These are phyloP conservation scores for Dolichomitus sp. DNA, from an alignment of 2,888 invertebrate genomes.

Conservation along the genomic window DNA sequence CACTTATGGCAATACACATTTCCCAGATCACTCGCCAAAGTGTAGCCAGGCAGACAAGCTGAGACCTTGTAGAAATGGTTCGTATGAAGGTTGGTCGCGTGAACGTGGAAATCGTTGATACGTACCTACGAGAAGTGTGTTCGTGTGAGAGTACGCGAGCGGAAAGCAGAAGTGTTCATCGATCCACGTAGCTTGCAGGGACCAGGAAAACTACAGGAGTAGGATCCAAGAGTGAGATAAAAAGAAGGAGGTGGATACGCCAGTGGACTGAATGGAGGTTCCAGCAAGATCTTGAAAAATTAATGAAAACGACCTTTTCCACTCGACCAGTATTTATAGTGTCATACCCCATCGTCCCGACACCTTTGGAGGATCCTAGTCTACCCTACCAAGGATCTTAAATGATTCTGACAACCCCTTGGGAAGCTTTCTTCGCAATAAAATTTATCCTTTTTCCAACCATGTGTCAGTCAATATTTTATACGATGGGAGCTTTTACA, in stretches of 20 bases:
- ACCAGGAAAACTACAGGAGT: slow-evolving; percentile 21
- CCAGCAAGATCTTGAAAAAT: slow-evolving; percentile 60
- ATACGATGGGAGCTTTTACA: background rate
- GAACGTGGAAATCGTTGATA: slow-evolving; percentile 48
- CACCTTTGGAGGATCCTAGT: slow-evolving; percentile 21
- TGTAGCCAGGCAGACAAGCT: slow-evolving; percentile 36
- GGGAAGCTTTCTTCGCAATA: slow-evolving; percentile 14
- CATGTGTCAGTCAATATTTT: slow-evolving; percentile 8
- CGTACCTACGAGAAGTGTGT: slow-evolving; percentile 29
- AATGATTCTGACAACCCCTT: slow-evolving; percentile 47
- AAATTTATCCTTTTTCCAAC: slow-evolving; percentile 9
- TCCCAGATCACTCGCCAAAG: slow-evolving; percentile 73
- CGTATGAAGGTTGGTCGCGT: slow-evolving; percentile 11
- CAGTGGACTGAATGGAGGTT: slow-evolving; percentile 32
- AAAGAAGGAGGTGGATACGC: slow-evolving; percentile 22
- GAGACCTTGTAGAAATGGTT: slow-evolving; percentile 12
- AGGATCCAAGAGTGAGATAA: slow-evolving; percentile 4
- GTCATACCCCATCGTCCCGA: slow-evolving; percentile 26
- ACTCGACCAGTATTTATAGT: slow-evolving; percentile 50
- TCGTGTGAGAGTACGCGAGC: slow-evolving; percentile 26
- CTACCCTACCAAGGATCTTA: slow-evolving; percentile 26
- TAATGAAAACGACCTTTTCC: slow-evolving; percentile 58
- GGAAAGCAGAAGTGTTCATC: slow-evolving; percentile 50
- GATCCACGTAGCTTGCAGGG: slow-evolving; percentile 43
- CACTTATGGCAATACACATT: slow-evolving; percentile 73